These are phyloP conservation scores for Ichneumoninae sp. DNA, from an alignment of 2,888 invertebrate genomes.

Conservation along the genomic window DNA sequence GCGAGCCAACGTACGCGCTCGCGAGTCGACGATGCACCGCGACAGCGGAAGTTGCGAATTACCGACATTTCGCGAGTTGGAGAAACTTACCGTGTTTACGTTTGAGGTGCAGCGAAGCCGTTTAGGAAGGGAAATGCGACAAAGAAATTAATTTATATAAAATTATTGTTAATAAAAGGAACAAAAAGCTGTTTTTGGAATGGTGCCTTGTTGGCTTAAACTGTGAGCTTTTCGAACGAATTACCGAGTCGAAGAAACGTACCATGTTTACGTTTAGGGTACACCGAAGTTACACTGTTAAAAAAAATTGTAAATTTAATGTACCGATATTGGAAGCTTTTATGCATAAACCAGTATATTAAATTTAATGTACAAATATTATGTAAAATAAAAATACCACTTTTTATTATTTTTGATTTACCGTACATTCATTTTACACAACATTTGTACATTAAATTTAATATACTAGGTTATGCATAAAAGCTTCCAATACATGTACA, in stretches of 20 bases:
- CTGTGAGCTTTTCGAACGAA: not conserved
- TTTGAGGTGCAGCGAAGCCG: not conserved
- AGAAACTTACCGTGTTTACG: constrained; percentile 34
- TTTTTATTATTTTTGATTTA: too few species aligned
- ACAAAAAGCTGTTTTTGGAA: not conserved
- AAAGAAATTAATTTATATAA: not conserved
- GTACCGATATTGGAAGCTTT: too few species aligned
- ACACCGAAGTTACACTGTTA: not conserved
- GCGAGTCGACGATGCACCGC: constrained; percentile 32
- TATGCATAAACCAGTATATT: too few species aligned
- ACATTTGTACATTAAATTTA: too few species aligned
- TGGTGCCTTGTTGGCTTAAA: not conserved
- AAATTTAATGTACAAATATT: too few species aligned
- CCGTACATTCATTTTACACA: too few species aligned
- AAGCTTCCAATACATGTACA: too few species aligned
- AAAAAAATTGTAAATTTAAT: too few species aligned
- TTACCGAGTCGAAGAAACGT: not conserved
- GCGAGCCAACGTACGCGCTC: constrained; percentile 31
- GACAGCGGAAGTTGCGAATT: constrained; percentile 65
- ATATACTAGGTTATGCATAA: too few species aligned
- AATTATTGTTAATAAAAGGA: not conserved
- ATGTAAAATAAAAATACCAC: too few species aligned
- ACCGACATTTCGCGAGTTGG: constrained; percentile 50
- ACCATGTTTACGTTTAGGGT: not conserved
- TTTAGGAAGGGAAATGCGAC: not conserved